Evolutionary conservation across 1,140 invertebrate species (phyloP).

Genomic region (Drosophila pachea): DNA sequence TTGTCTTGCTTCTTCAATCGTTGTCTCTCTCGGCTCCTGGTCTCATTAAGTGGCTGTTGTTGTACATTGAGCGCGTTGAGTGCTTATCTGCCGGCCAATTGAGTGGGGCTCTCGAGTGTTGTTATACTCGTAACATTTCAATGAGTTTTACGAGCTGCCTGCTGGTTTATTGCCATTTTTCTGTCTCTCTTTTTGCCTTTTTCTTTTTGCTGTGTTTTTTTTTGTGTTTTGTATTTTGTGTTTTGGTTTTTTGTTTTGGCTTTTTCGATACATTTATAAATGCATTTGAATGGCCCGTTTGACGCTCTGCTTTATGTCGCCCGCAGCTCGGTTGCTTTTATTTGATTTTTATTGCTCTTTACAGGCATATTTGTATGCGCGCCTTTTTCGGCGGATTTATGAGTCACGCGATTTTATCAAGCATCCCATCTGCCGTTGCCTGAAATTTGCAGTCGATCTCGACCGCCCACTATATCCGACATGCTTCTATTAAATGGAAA

Average conservation of each 20-base stretch:
- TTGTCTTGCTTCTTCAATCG: constrained; percentile 26
- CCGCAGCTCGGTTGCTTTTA: constrained; percentile 59
- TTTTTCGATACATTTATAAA: constrained; percentile 64
- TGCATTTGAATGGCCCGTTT: constrained; percentile 57
- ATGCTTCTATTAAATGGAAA: constrained; percentile 42
- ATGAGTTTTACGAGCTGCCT: constrained; percentile 54
- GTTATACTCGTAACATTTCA: constrained; percentile 66
- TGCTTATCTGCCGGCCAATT: constrained; percentile 51
- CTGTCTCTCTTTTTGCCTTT: too few species aligned
- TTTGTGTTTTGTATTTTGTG: constrained; percentile 29
- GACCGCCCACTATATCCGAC: constrained; percentile 34
- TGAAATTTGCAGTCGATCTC: constrained; percentile 10
- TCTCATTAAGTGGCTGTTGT: constrained; percentile 46
- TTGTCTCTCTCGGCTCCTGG: constrained; percentile 27
- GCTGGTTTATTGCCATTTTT: constrained; percentile 56
- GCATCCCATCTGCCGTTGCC: constrained; percentile 11
- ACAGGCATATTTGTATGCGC: constrained; percentile 46
- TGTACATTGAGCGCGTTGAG: constrained; percentile 16
- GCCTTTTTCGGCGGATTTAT: constrained; percentile 34
- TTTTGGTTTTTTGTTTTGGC: constrained; percentile 21
- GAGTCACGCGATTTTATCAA: constrained; percentile 38
- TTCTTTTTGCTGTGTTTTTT: not conserved
- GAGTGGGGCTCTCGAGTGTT: constrained; percentile 67
- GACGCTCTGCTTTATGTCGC: constrained; percentile 50
- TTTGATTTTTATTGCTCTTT: constrained; percentile 66